Base-by-base conservation (phyloP, 2,888 invertebrate species). In the Allygus modestus region DNA sequence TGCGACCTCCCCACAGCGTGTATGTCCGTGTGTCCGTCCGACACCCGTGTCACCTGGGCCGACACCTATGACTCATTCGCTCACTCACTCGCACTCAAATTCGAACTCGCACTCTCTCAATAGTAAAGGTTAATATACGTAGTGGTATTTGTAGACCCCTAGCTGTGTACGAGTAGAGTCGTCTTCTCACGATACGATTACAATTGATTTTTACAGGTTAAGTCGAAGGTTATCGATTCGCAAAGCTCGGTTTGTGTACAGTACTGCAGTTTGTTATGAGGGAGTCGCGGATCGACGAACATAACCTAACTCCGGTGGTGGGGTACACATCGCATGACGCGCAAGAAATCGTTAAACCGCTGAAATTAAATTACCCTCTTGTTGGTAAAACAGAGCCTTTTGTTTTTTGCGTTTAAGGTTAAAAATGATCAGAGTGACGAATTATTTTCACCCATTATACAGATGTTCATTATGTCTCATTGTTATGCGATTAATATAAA, bases 81-180 rank as follows among this genome's bases (percentile, higher is more conserved):
- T 31, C 65, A 4, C 31, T 28, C 65, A 28, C 28, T 65, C 54
- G 15, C 11, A 51, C n/a, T 51, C 11, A 11, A 4, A 7, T 11
- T 37, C 37, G 37, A 37, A 37, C 37, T 37, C 37, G 37, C n/a
- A 37, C 37, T 4, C 58, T 9, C 65, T 65, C 65, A 31, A 28
- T 65, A 65, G 65, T 31, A 65, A 65, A 65, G 65, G 65, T 65
- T 54, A 54, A 54, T 54, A 54, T 54, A 51, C n/a, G 54, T 54
- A 54, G 54, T 54, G 54, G 23, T 54, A 54, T n/a, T 17, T 46
- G 46, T 46, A 46, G 46, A 20, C 54, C 20, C 54, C 54, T 54
- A 54, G 23, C 23, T 20, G 20, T 23, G 5, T 7, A 5, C 20
- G 23, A 54, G 54, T 54, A n/a, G 54, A 11, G n/a, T n/a, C n/a